Evolutionary conservation across 2,113 vertebrate species (phyloP).

Genomic region (Narcine bancroftii): DNA sequence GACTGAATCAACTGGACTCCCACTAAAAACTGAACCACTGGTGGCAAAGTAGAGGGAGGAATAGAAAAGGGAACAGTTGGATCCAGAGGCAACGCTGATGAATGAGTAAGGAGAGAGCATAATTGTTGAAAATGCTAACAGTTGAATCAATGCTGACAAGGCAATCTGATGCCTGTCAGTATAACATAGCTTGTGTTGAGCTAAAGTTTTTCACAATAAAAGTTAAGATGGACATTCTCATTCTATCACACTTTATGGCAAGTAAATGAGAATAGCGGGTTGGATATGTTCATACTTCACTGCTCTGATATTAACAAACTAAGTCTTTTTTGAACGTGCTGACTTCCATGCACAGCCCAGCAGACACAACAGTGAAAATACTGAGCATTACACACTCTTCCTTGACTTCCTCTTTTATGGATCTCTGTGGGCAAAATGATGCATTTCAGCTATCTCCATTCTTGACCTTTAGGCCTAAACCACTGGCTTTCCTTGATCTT

Average conservation of each 20-base stretch:
- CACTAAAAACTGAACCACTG: neutral
- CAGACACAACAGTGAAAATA: conserved; percentile 29
- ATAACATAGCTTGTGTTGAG: too few relatives aligned
- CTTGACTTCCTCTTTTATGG: neutral
- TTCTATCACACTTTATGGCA: neutral
- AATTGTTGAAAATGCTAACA: neutral
- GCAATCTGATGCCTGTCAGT: neutral
- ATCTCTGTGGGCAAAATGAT: neutral
- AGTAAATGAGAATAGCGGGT: neutral
- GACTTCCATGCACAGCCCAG: neutral
- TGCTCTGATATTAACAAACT: neutral
- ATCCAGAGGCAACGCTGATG: neutral
- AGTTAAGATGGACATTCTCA: neutral
- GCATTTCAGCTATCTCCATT: conserved; percentile 5
- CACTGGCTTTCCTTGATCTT: neutral
- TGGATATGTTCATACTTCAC: neutral
- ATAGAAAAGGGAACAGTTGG: neutral
- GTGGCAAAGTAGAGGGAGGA: neutral
- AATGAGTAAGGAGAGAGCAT: neutral
- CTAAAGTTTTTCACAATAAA: neutral
- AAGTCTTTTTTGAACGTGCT: neutral
- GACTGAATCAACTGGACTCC: neutral
- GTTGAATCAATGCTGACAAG: neutral
- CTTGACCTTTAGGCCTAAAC: neutral
- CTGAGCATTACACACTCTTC: conserved; percentile 4